phyloP scores from a whole-genome alignment of 1,140 invertebrate species.

The Caerostris extrusa region DNA sequence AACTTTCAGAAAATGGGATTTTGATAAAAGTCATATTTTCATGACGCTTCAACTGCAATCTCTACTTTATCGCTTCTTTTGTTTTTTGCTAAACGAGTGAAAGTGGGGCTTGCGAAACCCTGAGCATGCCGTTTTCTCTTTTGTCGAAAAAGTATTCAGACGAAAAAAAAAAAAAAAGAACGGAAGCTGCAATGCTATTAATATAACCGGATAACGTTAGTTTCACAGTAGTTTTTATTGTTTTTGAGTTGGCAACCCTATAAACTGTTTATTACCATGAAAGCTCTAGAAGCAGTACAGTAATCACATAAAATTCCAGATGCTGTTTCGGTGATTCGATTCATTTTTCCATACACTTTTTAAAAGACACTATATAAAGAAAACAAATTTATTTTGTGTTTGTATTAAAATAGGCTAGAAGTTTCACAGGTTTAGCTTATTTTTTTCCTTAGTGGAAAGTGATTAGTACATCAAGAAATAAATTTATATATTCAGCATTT shows the following conservation, averaged over 20 bases:
- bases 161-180: neutral
- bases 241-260: neutral
- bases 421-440: too few relatives aligned
- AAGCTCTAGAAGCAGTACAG: neutral
- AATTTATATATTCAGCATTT: too few relatives aligned
- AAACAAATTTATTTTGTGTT: too few relatives aligned
- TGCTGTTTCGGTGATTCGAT: neutral
- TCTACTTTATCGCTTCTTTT: neutral
- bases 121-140: neutral
- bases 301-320: neutral
- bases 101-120: too few relatives aligned
- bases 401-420: too few relatives aligned
- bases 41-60: constrained; percentile 54
- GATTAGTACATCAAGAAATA: too few relatives aligned
- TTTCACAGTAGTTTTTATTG: neutral
- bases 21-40: constrained; percentile 64
- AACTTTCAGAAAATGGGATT: constrained; percentile 52
- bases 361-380: too few relatives aligned
- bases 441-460: too few relatives aligned
- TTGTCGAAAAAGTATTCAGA: neutral
- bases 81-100: neutral
- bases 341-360: neutral
- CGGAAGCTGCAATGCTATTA: neutral
- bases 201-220: neutral
- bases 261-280: neutral